Evolutionary conservation across 2,888 invertebrate species (phyloP).

Genomic region (Helicoverpa assulta): DNA sequence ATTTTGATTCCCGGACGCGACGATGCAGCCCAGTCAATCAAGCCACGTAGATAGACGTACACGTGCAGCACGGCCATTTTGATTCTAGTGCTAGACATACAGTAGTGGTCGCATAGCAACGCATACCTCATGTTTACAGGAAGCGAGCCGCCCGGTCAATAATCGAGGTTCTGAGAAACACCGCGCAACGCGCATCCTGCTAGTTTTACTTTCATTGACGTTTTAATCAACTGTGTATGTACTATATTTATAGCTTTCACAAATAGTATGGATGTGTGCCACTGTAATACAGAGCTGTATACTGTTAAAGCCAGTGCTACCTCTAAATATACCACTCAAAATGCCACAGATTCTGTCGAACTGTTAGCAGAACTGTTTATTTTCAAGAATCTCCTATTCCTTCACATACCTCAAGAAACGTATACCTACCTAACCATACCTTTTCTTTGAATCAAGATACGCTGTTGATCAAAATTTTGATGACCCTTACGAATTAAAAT

Average conservation of each 20-base stretch:
- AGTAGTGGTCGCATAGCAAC: constrained; percentile 51
- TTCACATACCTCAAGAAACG: no score
- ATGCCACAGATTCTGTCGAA: background rate
- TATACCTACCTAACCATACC: no score
- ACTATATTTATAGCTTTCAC: background rate
- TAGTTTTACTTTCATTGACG: constrained; percentile 61
- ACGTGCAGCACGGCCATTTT: constrained; percentile 34
- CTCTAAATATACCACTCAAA: constrained; percentile 6
- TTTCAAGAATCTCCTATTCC: background rate
- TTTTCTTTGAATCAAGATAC: no score
- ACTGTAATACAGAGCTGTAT: constrained; percentile 9
- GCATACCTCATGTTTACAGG: constrained; percentile 39
- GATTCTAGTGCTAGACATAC: constrained; percentile 26
- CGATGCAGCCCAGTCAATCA: constrained; percentile 10
- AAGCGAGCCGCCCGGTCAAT: constrained; percentile 50
- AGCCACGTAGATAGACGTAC: constrained; percentile 10
- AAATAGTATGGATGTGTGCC: constrained; percentile 1
- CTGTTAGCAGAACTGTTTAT: background rate
- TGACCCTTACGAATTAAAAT: no score
- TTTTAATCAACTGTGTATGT: constrained; percentile 31
- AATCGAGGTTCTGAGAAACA: constrained; percentile 51
- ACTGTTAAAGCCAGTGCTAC: background rate
- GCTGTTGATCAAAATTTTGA: no score
- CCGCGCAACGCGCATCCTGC: constrained; percentile 48
- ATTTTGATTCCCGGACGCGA: constrained; percentile 25